phyloP scores from a whole-genome alignment of 1,140 invertebrate species.

The Melanaphis sacchari region DNA sequence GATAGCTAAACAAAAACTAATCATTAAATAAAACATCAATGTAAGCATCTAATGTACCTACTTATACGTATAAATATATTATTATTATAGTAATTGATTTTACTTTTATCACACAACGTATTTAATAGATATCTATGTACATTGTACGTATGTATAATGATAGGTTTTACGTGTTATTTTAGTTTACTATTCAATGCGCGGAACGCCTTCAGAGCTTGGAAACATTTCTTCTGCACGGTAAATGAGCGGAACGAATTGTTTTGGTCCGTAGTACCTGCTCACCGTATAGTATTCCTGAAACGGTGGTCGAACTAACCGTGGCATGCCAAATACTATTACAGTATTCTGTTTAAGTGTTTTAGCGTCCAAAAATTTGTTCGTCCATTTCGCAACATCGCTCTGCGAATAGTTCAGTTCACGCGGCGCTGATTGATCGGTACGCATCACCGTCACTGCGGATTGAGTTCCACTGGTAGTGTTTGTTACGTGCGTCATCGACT shows the following conservation, averaged over 20 bases:
- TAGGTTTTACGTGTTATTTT: background rate
- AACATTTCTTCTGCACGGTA: conserved; percentile 28
- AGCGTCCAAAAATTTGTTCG: conserved; percentile 12
- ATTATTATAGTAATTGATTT: too few relatives aligned
- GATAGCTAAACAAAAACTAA: too few relatives aligned
- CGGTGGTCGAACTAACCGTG: background rate
- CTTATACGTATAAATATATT: too few relatives aligned
- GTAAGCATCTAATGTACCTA: too few relatives aligned
- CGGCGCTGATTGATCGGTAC: background rate
- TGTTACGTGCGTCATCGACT: background rate
- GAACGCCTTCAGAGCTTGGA: conserved; percentile 10
- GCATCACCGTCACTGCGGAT: background rate
- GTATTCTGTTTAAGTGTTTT: background rate
- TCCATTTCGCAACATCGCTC: background rate
- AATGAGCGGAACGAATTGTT: background rate
- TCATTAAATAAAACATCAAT: too few relatives aligned
- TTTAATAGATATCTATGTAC: too few relatives aligned
- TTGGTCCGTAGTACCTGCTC: background rate
- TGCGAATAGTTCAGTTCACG: background rate
- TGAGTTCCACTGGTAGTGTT: background rate
- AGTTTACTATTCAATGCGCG: background rate
- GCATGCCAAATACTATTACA: background rate
- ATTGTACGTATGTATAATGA: background rate
- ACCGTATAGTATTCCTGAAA: background rate
- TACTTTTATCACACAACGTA: too few relatives aligned